Base-by-base conservation (phyloP, 2,888 invertebrate species). In the Eilema caniola region DNA sequence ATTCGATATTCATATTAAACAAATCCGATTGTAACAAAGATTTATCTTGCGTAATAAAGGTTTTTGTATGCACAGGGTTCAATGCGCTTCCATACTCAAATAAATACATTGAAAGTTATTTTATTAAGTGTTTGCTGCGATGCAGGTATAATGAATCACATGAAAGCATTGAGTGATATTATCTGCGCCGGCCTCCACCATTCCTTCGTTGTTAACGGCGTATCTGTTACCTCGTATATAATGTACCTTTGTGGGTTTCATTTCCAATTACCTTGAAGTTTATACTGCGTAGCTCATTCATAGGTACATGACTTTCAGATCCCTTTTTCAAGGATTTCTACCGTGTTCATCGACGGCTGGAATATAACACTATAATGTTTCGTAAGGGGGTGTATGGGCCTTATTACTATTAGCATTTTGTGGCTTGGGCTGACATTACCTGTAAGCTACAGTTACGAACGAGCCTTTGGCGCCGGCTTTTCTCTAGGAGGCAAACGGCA, bases 21-120 rank as follows among this genome's bases (percentile, higher is more conserved):
- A 89, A 90, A 90, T 90, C 86, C 84, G 87, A 89, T 90, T 88
- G 87, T 87, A 86, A 86, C 85, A 85, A 85, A 88, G 87, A 90
- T 90, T 89, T 88, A 89, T 91, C 88, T 92, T 90, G 83, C 85
- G 88, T 85, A 91, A 92, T 90, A 87, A 89, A 88, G 80, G 86
- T 84, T 88, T 89, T 53, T 89, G 87, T 89, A 80, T 88, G 81
- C 80, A 76, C 78, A 79, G 77, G 79, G 81, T 80, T 80, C 73
- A 66, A 72, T 81, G 82, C 73, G 83, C 85, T 84, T 86, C 84
- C 83, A 83, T 86, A 87, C 85, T 83, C 82, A 88, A 86, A 84
- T 87, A 86, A 87, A 87, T 86, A 89, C 83, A 84, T 86, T 86
- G 83, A 83, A 81, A 83, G 83, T 81, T 82, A 86, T 84, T 81